A percentile compares a stretch with the other conserved stretches of the same genome.
phyloP scores from a whole-genome alignment of 53 echinoderm and acorn worm genomes.

The Holothuria scabra region DNA sequence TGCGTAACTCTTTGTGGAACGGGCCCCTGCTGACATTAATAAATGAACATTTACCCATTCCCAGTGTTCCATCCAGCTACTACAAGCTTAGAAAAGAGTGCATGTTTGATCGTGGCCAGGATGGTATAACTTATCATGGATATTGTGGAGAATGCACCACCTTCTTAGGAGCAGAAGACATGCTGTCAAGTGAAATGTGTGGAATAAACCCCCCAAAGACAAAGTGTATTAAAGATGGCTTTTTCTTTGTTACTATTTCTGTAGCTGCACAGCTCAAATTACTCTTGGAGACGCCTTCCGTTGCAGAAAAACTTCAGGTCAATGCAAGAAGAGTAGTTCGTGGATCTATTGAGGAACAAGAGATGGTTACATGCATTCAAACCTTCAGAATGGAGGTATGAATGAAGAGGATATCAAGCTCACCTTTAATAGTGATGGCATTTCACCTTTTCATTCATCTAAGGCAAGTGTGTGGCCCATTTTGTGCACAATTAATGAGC shows the following conservation, averaged over 20 bases:
- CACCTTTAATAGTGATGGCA: slow-evolving; percentile 51
- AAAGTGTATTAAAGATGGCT: slow-evolving; percentile 21
- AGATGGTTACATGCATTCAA: slow-evolving; percentile 41
- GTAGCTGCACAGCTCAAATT: slow-evolving; percentile 1
- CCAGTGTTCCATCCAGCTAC: slow-evolving; percentile 42
- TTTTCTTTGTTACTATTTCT: slow-evolving; percentile 35
- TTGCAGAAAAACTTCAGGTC: background rate
- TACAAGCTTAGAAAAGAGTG: slow-evolving; percentile 35
- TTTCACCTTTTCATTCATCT: slow-evolving; percentile 46
- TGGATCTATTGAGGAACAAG: background rate
- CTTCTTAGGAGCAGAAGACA: slow-evolving; percentile 32
- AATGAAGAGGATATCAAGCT: background rate
- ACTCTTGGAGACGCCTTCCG: background rate
- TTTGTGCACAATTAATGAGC: slow-evolving; percentile 47
- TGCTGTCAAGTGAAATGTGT: slow-evolving; percentile 19
- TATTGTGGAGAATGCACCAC: slow-evolving; percentile 36
- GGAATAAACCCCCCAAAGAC: background rate
- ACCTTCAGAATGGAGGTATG: background rate
- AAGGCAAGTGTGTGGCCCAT: slow-evolving; percentile 52
- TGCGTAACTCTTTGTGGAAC: no score
- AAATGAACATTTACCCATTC: slow-evolving; percentile 39
- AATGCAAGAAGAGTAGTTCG: background rate
- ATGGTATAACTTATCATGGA: slow-evolving; percentile 28
- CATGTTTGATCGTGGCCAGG: slow-evolving; percentile 16
- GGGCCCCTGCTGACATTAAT: slow-evolving; percentile 35